Percentiles rank a stretch among this genome's conserved stretches.
Evolutionary conservation across 2,797 vertebrate species (phyloP).

Genomic region (Myotis planiceps): DNA sequence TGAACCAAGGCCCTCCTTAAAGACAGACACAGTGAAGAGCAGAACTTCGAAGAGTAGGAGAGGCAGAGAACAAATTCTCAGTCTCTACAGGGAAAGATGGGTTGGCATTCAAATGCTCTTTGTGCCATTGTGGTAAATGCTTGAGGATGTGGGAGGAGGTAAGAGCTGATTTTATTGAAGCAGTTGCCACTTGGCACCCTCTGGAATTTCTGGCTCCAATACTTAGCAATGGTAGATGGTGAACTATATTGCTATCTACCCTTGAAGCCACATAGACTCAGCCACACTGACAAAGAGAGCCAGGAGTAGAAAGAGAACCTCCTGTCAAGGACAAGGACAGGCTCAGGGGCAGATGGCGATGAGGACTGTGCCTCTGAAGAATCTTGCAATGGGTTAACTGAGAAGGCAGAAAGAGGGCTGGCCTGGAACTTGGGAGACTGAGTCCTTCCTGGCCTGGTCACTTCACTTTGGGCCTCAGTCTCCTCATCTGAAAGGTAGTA

Average conservation of each 20-base stretch:
- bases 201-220: neutral
- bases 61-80: neutral
- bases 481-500: neutral
- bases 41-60: neutral
- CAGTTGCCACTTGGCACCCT: neutral
- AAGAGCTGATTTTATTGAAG: neutral
- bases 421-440: fast-evolving
- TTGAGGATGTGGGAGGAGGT: neutral
- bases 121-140: neutral
- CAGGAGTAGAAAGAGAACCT: neutral
- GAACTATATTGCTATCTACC: neutral
- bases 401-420: neutral
- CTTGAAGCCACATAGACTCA: neutral
- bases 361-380: neutral
- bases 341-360: neutral
- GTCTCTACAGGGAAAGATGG: neutral
- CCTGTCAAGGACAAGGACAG: neutral
- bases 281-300: neutral
- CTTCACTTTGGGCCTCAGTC: neutral
- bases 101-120: neutral
- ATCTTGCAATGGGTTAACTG: fast-evolving
- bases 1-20: neutral
- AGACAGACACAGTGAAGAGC: neutral
- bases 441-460: neutral
- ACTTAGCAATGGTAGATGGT: neutral